Percentiles rank a stretch among this genome's conserved stretches.
Evolutionary conservation across 2,797 vertebrate species (phyloP).

Genomic region (Valencia hispanica): DNA sequence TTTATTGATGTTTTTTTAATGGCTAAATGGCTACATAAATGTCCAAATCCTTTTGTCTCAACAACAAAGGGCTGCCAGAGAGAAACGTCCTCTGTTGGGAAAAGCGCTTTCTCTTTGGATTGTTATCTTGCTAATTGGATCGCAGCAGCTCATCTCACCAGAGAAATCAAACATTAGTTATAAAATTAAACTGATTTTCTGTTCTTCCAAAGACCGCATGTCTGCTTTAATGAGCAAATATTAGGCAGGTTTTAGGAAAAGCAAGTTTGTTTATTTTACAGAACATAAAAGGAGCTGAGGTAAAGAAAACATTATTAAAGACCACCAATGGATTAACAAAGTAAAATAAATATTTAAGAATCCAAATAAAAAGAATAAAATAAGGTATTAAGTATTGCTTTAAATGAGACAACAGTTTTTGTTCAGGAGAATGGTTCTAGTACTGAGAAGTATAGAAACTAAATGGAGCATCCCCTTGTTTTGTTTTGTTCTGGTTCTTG

Average conservation of each 20-base stretch:
- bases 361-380: no score
- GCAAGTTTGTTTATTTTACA: background rate
- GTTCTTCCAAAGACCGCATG: background rate
- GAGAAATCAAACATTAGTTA: slow-evolving; percentile 19
- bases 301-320: background rate
- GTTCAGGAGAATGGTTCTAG: background rate
- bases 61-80: slow-evolving; percentile 31
- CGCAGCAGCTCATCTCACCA: slow-evolving; percentile 21
- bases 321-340: background rate
- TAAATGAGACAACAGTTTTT: background rate
- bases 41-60: slow-evolving; percentile 32
- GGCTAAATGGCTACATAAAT: slow-evolving; percentile 24
- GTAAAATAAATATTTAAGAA: background rate
- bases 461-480: background rate
- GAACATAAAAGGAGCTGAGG: background rate
- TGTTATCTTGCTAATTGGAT: slow-evolving; percentile 54
- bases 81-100: slow-evolving; percentile 23
- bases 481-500: background rate
- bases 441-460: background rate
- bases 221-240: background rate
- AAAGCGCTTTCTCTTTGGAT: slow-evolving; percentile 36
- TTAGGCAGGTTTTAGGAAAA: background rate
- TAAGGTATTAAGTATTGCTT: background rate
- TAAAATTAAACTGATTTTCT: slow-evolving; percentile 18
- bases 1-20: slow-evolving; percentile 12